These are phyloP conservation scores for Stenolophus ochropezus DNA, from an alignment of 2,888 invertebrate genomes.

Conservation along the genomic window DNA sequence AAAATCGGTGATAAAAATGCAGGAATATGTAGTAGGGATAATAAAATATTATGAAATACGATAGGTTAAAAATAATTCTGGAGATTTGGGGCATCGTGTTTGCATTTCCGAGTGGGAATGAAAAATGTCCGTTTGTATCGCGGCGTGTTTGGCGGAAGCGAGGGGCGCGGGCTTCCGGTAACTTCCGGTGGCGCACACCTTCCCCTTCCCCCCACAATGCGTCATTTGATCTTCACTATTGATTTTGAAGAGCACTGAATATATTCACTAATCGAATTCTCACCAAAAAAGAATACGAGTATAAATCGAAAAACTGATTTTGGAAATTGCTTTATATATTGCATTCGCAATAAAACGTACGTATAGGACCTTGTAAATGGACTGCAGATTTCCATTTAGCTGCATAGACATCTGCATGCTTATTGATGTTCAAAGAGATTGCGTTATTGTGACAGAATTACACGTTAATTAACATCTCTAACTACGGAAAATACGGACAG, in stretches of 20 bases:
- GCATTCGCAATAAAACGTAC: not conserved
- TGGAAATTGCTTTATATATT: not conserved
- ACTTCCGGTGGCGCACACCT: slow-evolving; percentile 47
- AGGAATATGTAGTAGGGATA: not conserved
- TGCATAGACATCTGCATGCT: not conserved
- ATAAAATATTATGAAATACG: slow-evolving; percentile 33
- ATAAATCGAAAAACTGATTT: not conserved
- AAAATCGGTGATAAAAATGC: not conserved
- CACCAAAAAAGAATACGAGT: not conserved
- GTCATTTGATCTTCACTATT: slow-evolving; percentile 50
- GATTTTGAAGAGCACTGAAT: slow-evolving; percentile 36
- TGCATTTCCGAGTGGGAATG: slow-evolving; percentile 35
- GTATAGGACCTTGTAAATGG: not conserved
- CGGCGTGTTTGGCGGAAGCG: not conserved
- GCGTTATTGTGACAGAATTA: not conserved
- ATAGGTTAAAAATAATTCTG: slow-evolving; percentile 35
- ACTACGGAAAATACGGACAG: no score
- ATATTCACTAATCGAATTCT: slow-evolving; percentile 19
- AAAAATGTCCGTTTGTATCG: slow-evolving; percentile 47
- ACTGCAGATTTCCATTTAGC: not conserved
- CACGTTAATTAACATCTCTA: no score
- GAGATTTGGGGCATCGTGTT: slow-evolving; percentile 7
- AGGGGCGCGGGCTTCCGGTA: slow-evolving; percentile 29
- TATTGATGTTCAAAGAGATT: not conserved
- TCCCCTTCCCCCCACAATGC: slow-evolving; percentile 38